phyloP scores from a whole-genome alignment of 2,113 vertebrate species.

The Sinosuthora webbiana region DNA sequence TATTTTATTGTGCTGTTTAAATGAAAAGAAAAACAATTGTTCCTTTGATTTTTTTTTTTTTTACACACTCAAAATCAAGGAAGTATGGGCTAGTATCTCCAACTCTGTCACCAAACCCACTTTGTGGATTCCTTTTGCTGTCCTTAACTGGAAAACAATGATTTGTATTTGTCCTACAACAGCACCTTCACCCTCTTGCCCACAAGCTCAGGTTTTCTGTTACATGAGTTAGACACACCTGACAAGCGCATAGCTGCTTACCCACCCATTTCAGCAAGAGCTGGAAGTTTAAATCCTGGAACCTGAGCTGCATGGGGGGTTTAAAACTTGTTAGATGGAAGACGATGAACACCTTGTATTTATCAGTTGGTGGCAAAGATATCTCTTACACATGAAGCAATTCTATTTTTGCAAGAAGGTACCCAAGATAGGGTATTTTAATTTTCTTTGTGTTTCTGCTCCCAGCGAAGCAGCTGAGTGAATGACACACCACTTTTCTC shows the following conservation, averaged over 20 bases:
- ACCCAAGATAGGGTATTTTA: not conserved
- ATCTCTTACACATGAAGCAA: not conserved
- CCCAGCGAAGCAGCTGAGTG: not conserved
- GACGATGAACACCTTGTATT: not conserved
- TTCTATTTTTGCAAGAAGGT: not conserved
- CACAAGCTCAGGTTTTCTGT: not conserved
- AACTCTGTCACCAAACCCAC: not conserved
- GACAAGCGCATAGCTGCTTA: not conserved
- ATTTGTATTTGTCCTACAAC: not conserved
- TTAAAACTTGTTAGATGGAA: not conserved
- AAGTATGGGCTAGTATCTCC: not conserved
- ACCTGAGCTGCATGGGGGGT: not conserved
- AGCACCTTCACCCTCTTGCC: not conserved
- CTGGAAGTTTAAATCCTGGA: not conserved
- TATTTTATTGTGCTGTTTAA: not conserved
- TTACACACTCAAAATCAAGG: not conserved
- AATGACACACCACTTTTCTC: conserved; percentile 3
- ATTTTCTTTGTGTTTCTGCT: not conserved
- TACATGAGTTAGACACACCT: not conserved
- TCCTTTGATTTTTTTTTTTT: not conserved
- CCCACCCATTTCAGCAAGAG: not conserved
- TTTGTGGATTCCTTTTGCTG: not conserved
- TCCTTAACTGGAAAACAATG: not conserved
- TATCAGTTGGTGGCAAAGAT: not conserved
- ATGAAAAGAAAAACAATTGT: not conserved